These are phyloP conservation scores for Stegophylla sp. DNA, from an alignment of 2,888 invertebrate species.

Conservation along the genomic window DNA sequence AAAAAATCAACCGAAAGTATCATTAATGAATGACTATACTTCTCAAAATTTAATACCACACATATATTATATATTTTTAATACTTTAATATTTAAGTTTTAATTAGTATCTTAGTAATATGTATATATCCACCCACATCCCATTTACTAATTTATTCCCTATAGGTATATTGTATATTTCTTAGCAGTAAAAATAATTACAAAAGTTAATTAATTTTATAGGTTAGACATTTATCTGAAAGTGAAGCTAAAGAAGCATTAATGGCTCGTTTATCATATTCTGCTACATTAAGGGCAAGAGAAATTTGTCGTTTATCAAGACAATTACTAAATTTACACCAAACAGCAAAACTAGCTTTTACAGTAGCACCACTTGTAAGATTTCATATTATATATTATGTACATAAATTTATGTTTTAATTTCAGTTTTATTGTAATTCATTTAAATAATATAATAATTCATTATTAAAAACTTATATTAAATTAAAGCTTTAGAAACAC, in stretches of 20 bases:
- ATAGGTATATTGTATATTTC: too few relatives aligned
- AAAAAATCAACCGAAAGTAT: too few relatives aligned
- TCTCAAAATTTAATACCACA: too few relatives aligned
- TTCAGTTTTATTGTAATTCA: not conserved
- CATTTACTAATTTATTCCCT: too few relatives aligned
- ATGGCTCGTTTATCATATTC: slow-evolving; percentile 93
- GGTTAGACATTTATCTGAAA: slow-evolving; percentile 87
- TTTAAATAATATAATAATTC: slow-evolving; percentile 10
- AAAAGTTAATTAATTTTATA: slow-evolving; percentile 62
- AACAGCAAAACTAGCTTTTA: slow-evolving; percentile 55
- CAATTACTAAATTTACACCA: slow-evolving; percentile 48
- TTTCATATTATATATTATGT: slow-evolving; percentile 5
- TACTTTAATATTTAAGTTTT: too few relatives aligned
- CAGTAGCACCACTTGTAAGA: slow-evolving; percentile 55
- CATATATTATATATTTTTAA: too few relatives aligned
- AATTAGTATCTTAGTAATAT: too few relatives aligned
- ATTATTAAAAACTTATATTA: slow-evolving; percentile 2
- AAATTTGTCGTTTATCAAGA: slow-evolving; percentile 54
- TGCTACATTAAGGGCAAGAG: slow-evolving; percentile 75
- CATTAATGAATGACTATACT: too few relatives aligned
- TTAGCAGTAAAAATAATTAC: not conserved
- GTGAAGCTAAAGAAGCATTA: slow-evolving; percentile 90
- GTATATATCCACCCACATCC: too few relatives aligned
- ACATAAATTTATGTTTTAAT: not conserved
- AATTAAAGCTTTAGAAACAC: not conserved